Evolutionary conservation across 2,888 invertebrate genomes (phyloP).

Genomic region (Anthoptus insignis): DNA sequence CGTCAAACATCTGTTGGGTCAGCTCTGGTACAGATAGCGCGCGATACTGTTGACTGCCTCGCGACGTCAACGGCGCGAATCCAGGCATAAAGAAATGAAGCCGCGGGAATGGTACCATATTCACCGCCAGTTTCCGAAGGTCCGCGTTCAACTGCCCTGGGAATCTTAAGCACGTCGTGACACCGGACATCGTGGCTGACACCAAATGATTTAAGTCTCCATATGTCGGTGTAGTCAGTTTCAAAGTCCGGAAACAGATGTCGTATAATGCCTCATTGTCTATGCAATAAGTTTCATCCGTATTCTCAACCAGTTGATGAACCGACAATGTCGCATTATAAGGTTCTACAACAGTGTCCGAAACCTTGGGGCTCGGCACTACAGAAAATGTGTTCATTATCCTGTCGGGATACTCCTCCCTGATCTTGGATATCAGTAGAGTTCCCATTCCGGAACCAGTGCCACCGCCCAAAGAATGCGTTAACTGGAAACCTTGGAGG

Average conservation of each 20-base stretch:
- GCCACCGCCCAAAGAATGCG: slow-evolving; percentile 91
- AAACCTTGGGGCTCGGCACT: slow-evolving; percentile 91
- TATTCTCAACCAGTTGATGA: slow-evolving; percentile 91
- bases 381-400: slow-evolving; percentile 91
- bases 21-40: slow-evolving; percentile 96
- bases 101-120: slow-evolving; percentile 91
- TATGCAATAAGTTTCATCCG: slow-evolving; percentile 89
- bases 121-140: slow-evolving; percentile 83
- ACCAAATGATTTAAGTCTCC: slow-evolving; percentile 90
- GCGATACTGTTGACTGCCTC: slow-evolving; percentile 95
- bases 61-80: slow-evolving; percentile 90
- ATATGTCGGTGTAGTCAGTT: slow-evolving; percentile 92
- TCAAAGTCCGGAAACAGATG: slow-evolving; percentile 92
- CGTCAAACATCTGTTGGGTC: slow-evolving; percentile 96
- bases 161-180: slow-evolving; percentile 77
- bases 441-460: slow-evolving; percentile 93
- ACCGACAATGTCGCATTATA: slow-evolving; percentile 91
- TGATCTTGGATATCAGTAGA: slow-evolving; percentile 89
- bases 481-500: slow-evolving; percentile 88
- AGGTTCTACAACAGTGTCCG: slow-evolving; percentile 89
- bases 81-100: slow-evolving; percentile 87
- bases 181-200: slow-evolving; percentile 78
- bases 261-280: slow-evolving; percentile 93
- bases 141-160: slow-evolving; percentile 90
- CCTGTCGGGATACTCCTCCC: slow-evolving; percentile 92